Base-by-base conservation (phyloP, 1,140 invertebrate genomes). In the Microplitis demolitor region DNA sequence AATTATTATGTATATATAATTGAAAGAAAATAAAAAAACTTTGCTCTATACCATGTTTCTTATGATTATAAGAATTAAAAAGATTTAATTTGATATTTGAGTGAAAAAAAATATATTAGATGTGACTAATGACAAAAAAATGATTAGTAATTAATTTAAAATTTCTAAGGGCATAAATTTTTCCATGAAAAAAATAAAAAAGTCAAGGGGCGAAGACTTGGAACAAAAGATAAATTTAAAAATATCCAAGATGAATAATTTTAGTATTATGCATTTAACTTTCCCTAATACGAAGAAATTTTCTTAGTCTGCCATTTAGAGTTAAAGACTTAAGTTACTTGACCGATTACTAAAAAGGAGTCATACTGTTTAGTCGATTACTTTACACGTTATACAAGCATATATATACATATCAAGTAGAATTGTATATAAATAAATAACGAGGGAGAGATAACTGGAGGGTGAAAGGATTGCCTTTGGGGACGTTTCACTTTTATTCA, bases 281-380 rank as follows among this genome's bases (percentile, higher is more conserved):
- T 72, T 72, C 70, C 54, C 70, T 72, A 53, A 72, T 72, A 72
- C 70, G 63, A 72, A 53, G 70, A 72, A 72, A 72, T 72, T 72
- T 72, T 72, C 70, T 72, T 34, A 53, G 37, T 13, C 53, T 14
- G 35, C 70, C 70, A 66, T 72, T 35, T 72, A 72, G 39, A 63
- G 70, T 9, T 39, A 51, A 24, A 53, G 13, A 61, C 16, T 61
- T 53, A 50, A 66, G 13, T 63, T 71, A 35, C 35, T 39, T 31
- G 9, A 71, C 39, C 31, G 62, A 56, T 13, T 11, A 45, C 39
- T 8, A 71, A 71, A 64, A 71, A 54, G 62, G 69, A 45, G 11
- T 4, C 39, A 31, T 24, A 13, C 54, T 66, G 35, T 51, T 50
- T 24, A n/a, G 56, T 24, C 16, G 58, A 14, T 35, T 33, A 37